phyloP scores from a whole-genome alignment of 2,888 invertebrate genomes.

The Ophonus ardosiacus region DNA sequence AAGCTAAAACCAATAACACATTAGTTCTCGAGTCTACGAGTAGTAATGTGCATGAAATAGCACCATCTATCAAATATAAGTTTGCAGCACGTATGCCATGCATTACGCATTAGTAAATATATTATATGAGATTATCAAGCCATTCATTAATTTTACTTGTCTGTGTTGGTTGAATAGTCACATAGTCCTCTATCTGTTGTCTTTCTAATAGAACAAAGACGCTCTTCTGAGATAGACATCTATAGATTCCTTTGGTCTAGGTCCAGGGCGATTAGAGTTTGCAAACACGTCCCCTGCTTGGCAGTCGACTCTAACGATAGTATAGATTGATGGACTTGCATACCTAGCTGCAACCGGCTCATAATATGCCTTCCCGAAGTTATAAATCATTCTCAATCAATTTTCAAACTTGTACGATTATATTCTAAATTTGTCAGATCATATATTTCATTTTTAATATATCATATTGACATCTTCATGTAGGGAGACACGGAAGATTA shows the following conservation, averaged over 20 bases:
- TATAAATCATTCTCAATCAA: slow-evolving; percentile 41
- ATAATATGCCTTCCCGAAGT: slow-evolving; percentile 12
- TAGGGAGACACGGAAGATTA: not conserved
- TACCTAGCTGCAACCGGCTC: slow-evolving; percentile 22
- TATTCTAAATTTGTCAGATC: slow-evolving; percentile 30
- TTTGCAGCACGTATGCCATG: not conserved
- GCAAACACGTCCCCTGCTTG: slow-evolving; percentile 38
- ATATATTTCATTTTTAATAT: slow-evolving; percentile 34
- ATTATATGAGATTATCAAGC: slow-evolving; percentile 58
- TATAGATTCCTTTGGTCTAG: not conserved
- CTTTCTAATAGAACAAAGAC: not conserved
- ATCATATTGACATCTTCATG: not conserved
- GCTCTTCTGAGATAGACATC: slow-evolving; percentile 41
- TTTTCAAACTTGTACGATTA: slow-evolving; percentile 7
- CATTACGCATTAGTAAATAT: slow-evolving; percentile 52
- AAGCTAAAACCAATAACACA: slow-evolving; percentile 23
- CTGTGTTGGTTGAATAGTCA: slow-evolving; percentile 41
- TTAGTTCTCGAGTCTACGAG: slow-evolving; percentile 44
- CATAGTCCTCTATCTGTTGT: slow-evolving; percentile 22
- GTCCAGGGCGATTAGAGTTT: not conserved
- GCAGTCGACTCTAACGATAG: slow-evolving; percentile 33
- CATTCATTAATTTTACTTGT: slow-evolving; percentile 62
- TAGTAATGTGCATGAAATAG: slow-evolving; percentile 29
- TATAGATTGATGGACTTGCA: slow-evolving; percentile 46
- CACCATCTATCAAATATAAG: slow-evolving; percentile 32